A percentile compares a stretch with the other conserved stretches of the same genome.
Conservation (phyloP, 2,113 vertebrate genomes). For the Falcunculus frontatus region DNA sequence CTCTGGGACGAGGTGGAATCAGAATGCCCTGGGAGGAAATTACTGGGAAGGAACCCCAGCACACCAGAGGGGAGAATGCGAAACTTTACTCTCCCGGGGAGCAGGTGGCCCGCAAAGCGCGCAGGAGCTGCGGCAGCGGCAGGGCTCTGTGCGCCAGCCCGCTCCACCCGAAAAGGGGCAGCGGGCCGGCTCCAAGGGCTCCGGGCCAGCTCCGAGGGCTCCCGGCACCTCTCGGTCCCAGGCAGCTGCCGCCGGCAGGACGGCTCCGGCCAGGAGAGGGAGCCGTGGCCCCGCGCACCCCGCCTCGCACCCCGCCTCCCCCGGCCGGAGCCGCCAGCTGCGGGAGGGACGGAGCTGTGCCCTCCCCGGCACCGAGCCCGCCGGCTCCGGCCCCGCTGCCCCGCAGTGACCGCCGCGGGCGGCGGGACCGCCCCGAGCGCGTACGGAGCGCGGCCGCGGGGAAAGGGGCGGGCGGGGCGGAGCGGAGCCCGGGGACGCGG, state of each 20-base stretch:
- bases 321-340: neutral
- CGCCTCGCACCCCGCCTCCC: neutral
- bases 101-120: too few species aligned
- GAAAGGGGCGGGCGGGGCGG: neutral
- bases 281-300: neutral
- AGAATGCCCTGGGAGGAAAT: neutral
- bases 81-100: neutral
- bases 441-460: neutral
- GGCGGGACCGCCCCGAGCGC: neutral
- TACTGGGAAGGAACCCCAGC: neutral
- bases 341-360: neutral
- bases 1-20: accelerated
- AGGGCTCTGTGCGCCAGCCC: neutral
- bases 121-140: neutral
- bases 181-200: too few species aligned
- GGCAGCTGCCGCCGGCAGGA: neutral
- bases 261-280: slow-evolving; percentile 37
- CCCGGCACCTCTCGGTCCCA: accelerated
- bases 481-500: neutral
- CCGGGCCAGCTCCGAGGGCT: neutral
- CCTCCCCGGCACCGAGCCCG: too few species aligned
- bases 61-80: neutral
- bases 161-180: accelerated
- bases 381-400: too few species aligned
- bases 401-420: neutral